A percentile compares a stretch with the other conserved stretches of the same genome.
phyloP scores from a whole-genome alignment of 2,797 vertebrate species.

The Sardinella longiceps region DNA sequence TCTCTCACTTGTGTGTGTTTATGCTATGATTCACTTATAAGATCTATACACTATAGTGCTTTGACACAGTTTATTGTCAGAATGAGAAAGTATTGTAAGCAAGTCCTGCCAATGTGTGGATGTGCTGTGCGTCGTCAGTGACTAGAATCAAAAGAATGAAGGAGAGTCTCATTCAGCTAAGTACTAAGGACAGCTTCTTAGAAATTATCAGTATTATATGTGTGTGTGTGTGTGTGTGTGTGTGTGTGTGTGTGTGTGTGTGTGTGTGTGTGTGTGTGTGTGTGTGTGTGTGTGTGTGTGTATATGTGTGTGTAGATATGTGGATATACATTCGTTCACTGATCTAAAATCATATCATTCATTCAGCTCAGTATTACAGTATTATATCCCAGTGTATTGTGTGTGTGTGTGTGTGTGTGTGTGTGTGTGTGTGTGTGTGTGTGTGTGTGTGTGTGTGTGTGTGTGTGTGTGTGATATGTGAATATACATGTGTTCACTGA shows the following conservation, averaged over 20 bases:
- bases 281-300: not conserved
- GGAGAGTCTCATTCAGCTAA: not conserved
- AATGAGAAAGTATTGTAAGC: not conserved
- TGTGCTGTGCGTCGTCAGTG: not conserved
- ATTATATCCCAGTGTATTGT: not conserved
- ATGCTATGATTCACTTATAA: not conserved
- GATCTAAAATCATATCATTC: not conserved
- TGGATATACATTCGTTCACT: not conserved
- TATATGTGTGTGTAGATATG: not conserved
- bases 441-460: not conserved
- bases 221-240: not conserved
- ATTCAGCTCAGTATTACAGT: not conserved
- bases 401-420: not conserved
- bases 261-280: not conserved
- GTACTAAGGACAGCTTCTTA: not conserved
- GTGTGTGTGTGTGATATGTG: conserved; percentile 1
- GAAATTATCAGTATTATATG: not conserved
- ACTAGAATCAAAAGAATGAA: not conserved
- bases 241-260: not conserved
- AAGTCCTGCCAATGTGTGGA: no score
- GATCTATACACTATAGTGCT: not conserved
- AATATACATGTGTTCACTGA: not conserved
- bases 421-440: not conserved
- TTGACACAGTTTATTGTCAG: not conserved
- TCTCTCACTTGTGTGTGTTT: no score